Evolutionary conservation across 2,888 invertebrate genomes (phyloP), one percentile per base, ranked within the genome.

Genomic region (Eupeodes luniger): DNA sequence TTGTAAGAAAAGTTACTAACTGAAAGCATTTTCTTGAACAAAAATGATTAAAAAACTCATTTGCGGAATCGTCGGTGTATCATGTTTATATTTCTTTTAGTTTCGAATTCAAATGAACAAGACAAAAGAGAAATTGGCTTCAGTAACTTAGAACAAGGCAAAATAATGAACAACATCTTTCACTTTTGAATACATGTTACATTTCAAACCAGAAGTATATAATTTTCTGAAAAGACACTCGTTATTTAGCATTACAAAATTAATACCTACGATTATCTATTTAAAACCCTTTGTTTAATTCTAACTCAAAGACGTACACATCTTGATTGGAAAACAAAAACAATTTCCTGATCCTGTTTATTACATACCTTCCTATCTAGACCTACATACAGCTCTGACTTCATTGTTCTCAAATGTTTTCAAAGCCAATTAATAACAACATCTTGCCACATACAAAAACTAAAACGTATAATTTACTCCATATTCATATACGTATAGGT

Each of bases 391-490:
- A 12, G 12, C 14, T 59, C 40, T 7, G 12, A 69, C 53, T 70
- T 70, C 70, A 70, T 55, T 55, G 67, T 67, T 67, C 11, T 49
- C 34, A 34, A 51, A 67, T 70, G 70, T 55, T 55, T 70, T 55
- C 70, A 55, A 5, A 70, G 55, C 55, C 70, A 70, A 55, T 55
- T 70, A 55, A 70, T 70, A 70, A 70, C 55, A 70, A 55, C 19
- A 70, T 70, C 55, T 55, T 16, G 53, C 40, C 12, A 11, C 27
- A 40, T n/a, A 40, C 55, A 55, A 51, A 53, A 44, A 19, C 19
- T n/a, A 55, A 70, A 40, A 9, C 40, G 16, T 51, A 53, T 51
- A 51, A 51, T 16, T n/a, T 67, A 67, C 67, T 27, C 7, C 47
- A 19, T 19, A 34, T 1, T 5, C 0, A 5, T 10, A 40, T 40